Evolutionary conservation across 2,888 invertebrate genomes (phyloP), one percentile per base, ranked within the genome.

Genomic region (Sesamia inferens): DNA sequence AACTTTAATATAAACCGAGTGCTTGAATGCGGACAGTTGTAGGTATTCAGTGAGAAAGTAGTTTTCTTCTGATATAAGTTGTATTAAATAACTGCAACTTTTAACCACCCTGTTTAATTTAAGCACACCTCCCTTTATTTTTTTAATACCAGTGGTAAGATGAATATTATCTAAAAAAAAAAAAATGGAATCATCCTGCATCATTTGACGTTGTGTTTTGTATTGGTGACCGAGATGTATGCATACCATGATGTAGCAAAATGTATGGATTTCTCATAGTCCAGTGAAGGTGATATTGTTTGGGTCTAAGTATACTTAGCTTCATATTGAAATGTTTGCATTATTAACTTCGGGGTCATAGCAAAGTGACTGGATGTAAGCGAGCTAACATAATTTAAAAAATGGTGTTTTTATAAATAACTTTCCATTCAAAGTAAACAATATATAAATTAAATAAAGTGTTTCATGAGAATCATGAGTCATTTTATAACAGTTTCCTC

Each of bases 311-410:
- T n/a, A n/a, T n/a, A n/a, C n/a, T n/a, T 54, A 79, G 47, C 19
- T 69, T 69, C 19, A 24, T 48, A 62, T 42, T 74, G 24, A 65
- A 68, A 68, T 68, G 44, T 58, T 58, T 76, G 57, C 57, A 71
- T 64, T 67, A 75, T 72, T 72, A 63, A 59, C 42, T 68, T 66
- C 66, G 70, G 77, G 73, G 68, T 67, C 78, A 66, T 19, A 19
- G 24, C 51, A 80, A 76, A 59, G 59, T 68, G 59, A 76, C 51
- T 80, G 31, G 51, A 58, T 71, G 39, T 51, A 68, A 67, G 39
- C 59, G 13, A 61, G 44, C 22, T 47, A 54, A 42, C 22, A 51
- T 16, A 64, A 68, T 64, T 64, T 39, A 55, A 39, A 39, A 79
- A 70, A 67, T 48, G 42, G 16, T 31, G 22, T 44, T 58, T 42